Evolutionary conservation across 2,888 invertebrate species (phyloP).

Genomic region (Quadroppia sp.): DNA sequence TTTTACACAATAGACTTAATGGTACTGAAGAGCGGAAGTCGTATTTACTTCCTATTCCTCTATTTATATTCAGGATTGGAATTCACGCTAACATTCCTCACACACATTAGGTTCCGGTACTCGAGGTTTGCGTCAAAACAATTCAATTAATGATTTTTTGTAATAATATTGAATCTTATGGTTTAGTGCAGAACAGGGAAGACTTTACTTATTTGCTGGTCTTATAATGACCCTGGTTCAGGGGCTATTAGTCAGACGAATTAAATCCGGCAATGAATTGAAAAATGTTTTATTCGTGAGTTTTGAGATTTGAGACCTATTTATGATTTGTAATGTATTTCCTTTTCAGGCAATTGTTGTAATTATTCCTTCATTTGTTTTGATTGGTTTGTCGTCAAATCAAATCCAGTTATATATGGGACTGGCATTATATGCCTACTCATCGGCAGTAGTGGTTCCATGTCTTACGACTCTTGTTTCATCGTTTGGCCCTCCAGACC

Average conservation of each 20-base stretch:
- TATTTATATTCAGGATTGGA: slow-evolving; percentile 94
- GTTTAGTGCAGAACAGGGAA: slow-evolving; percentile 87
- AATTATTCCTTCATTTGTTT: slow-evolving; percentile 78
- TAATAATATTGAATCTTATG: not conserved
- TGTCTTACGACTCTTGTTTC: slow-evolving; percentile 91
- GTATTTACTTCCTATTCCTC: slow-evolving; percentile 72
- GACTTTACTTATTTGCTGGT: slow-evolving; percentile 94
- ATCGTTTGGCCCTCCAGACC: slow-evolving; percentile 60
- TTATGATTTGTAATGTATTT: not conserved
- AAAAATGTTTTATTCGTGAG: slow-evolving; percentile 63
- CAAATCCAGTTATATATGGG: slow-evolving; percentile 68
- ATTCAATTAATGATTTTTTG: slow-evolving; percentile 45
- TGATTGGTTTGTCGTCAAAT: slow-evolving; percentile 69
- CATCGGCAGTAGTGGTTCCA: slow-evolving; percentile 77
- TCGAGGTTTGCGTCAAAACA: slow-evolving; percentile 56
- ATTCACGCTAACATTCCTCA: slow-evolving; percentile 93
- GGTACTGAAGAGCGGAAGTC: slow-evolving; percentile 52
- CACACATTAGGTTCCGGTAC: slow-evolving; percentile 84
- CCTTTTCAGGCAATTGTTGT: slow-evolving; percentile 65
- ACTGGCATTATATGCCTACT: slow-evolving; percentile 76
- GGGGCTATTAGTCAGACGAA: slow-evolving; percentile 74
- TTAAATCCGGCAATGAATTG: slow-evolving; percentile 68
- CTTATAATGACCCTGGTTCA: slow-evolving; percentile 84
- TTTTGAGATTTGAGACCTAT: slow-evolving; percentile 29
- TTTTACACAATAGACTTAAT: slow-evolving; percentile 45